phyloP scores from a whole-genome alignment of 2,113 vertebrate species.

The Oxyruncus cristatus region DNA sequence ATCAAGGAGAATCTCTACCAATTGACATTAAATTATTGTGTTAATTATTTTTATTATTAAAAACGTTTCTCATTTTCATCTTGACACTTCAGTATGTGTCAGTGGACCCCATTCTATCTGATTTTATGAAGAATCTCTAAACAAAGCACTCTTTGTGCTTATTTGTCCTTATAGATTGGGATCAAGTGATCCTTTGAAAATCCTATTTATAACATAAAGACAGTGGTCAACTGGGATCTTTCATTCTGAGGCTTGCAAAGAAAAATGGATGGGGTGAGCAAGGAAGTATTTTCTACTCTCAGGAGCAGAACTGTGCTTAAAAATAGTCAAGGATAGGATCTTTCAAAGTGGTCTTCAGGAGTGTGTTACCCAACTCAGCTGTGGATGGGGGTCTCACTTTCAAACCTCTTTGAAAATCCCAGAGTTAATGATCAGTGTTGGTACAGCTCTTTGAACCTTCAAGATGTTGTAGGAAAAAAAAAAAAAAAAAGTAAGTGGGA shows the following conservation, averaged over 20 bases:
- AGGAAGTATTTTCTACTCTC: neutral
- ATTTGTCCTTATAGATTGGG: neutral
- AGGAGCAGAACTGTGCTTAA: neutral
- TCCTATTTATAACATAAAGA: neutral
- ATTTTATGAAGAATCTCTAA: neutral
- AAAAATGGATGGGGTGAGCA: neutral
- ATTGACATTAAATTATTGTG: neutral
- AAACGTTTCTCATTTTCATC: neutral
- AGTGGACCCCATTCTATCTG: neutral
- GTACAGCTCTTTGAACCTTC: constrained; percentile 16
- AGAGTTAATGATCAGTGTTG: constrained; percentile 33
- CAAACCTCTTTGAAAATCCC: constrained; percentile 20
- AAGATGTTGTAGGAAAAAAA: neutral
- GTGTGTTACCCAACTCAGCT: neutral
- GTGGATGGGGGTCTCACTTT: neutral
- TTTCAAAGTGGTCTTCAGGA: neutral
- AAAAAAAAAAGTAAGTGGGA: neutral
- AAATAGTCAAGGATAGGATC: neutral
- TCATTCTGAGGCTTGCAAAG: neutral
- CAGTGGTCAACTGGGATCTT: neutral
- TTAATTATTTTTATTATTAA: neutral
- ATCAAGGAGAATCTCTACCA: neutral
- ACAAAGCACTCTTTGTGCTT: neutral
- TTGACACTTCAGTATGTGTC: neutral
- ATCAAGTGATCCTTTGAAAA: neutral